Evolutionary conservation across 2,113 vertebrate genomes (phyloP).

Genomic region (Terrapene triunguis): DNA sequence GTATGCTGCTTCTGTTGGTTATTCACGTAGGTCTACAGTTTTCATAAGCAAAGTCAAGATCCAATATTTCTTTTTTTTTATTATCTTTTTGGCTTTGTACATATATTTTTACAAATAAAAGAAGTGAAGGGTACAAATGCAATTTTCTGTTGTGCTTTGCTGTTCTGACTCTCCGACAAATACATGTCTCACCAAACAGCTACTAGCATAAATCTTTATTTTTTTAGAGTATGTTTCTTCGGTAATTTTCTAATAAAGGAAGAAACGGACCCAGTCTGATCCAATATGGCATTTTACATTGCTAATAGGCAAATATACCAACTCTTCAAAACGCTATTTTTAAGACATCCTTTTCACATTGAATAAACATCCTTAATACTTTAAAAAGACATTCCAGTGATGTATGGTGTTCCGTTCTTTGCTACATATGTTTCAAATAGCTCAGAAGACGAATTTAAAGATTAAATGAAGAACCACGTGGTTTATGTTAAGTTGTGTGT

Average conservation of each 20-base stretch:
- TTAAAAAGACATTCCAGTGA: too few species aligned
- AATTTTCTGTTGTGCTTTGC: background rate
- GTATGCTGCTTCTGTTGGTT: too few species aligned
- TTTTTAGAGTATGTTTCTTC: background rate
- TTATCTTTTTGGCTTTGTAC: background rate
- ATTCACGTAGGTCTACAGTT: too few species aligned
- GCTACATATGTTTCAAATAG: background rate
- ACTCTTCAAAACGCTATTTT: background rate
- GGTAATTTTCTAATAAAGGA: background rate
- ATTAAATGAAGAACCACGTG: background rate
- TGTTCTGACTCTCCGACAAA: background rate
- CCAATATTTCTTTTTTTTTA: background rate
- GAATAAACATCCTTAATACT: background rate
- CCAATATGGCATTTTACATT: background rate
- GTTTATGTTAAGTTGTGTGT: background rate
- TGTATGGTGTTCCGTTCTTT: background rate
- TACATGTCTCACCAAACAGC: background rate
- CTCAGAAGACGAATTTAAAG: background rate
- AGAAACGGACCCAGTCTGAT: background rate
- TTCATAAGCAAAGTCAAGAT: background rate
- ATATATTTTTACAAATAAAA: background rate
- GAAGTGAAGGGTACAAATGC: background rate
- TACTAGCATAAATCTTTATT: background rate
- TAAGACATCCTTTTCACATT: background rate
- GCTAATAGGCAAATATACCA: background rate